Percentiles rank a stretch among this genome's conserved stretches.
Evolutionary conservation across 2,113 vertebrate species (phyloP).

Genomic region (Misgurnus mizolepis): DNA sequence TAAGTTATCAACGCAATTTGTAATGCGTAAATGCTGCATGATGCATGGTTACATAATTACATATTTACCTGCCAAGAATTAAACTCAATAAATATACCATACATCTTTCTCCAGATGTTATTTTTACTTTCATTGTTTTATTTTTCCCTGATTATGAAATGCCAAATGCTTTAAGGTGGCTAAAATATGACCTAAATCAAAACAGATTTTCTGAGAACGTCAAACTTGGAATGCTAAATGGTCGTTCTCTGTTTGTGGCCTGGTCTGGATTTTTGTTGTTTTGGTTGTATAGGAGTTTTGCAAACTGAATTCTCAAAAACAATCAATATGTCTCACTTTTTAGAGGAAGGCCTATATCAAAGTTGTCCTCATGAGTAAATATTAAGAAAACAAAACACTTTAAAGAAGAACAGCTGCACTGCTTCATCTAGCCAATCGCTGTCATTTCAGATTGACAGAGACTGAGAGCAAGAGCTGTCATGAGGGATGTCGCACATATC

Average conservation of each 20-base stretch:
- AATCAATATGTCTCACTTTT: too few relatives aligned
- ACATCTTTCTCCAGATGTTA: background rate
- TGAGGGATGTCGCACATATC: background rate
- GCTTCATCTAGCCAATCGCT: background rate
- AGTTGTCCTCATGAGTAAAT: background rate
- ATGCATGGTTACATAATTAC: background rate
- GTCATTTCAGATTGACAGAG: background rate
- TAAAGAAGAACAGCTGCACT: background rate
- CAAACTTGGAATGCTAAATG: background rate
- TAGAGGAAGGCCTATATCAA: background rate
- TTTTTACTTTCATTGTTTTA: background rate
- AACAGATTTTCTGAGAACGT: background rate
- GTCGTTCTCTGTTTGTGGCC: background rate
- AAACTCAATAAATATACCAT: background rate
- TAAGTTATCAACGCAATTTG: background rate
- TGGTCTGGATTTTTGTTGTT: too few relatives aligned
- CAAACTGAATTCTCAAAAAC: too few relatives aligned
- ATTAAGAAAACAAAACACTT: background rate
- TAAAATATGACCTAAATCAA: background rate
- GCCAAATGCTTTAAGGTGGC: background rate
- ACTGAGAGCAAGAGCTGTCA: slow-evolving; percentile 1
- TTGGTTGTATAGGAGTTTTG: too few relatives aligned
- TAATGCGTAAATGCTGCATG: background rate
- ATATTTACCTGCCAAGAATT: background rate
- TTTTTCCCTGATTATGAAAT: background rate